Conservation (phyloP, 2,113 vertebrate species). For the Oncorhynchus kisutch region DNA sequence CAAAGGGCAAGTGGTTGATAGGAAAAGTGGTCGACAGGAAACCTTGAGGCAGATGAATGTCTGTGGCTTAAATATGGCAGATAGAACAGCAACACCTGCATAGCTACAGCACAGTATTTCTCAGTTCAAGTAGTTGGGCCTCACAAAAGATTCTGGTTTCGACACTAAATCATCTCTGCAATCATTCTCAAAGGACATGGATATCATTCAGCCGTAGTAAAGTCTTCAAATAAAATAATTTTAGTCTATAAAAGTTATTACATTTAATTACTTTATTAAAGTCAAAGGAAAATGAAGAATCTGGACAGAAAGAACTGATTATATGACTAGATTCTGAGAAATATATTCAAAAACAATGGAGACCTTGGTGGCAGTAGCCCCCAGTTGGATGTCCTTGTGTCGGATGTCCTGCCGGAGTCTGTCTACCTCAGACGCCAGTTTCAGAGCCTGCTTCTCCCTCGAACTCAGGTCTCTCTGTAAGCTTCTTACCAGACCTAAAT, state of each 20-base stretch:
- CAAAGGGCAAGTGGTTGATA: neutral
- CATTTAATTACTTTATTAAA: too few relatives aligned
- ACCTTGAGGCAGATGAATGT: neutral
- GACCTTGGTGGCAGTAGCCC: slow-evolving; percentile 66
- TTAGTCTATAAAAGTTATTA: too few relatives aligned
- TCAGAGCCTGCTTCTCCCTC: slow-evolving; percentile 68
- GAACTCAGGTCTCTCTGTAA: slow-evolving; percentile 68
- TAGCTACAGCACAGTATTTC: neutral
- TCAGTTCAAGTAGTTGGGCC: too few relatives aligned
- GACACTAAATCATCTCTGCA: too few relatives aligned
- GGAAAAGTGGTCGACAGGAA: neutral
- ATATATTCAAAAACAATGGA: neutral
- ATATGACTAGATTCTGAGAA: too few relatives aligned
- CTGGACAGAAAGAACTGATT: neutral
- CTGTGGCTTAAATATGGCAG: neutral
- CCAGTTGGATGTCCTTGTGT: slow-evolving; percentile 72
- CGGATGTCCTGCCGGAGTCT: slow-evolving; percentile 62
- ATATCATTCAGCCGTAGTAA: too few relatives aligned
- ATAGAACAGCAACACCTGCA: neutral
- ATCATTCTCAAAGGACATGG: too few relatives aligned
- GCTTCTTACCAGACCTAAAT: slow-evolving; percentile 68
- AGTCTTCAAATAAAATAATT: neutral
- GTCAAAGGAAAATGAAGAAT: neutral
- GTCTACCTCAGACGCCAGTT: slow-evolving; percentile 61
- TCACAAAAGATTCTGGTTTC: too few relatives aligned